Percentiles rank a stretch among this genome's conserved stretches.
phyloP scores from a whole-genome alignment of 2,113 vertebrate genomes.

The Hoplias malabaricus region DNA sequence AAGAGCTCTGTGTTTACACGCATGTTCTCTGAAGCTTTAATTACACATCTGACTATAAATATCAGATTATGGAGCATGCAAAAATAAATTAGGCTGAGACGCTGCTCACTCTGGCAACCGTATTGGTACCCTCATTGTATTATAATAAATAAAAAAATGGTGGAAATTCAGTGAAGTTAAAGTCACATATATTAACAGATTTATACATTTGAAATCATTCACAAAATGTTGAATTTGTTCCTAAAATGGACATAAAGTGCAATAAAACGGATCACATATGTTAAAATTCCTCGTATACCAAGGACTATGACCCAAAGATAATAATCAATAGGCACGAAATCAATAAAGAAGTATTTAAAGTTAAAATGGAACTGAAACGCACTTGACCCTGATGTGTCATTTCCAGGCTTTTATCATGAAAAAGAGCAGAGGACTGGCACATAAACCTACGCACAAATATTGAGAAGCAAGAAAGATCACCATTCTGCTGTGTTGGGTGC shows the following conservation, averaged over 20 bases:
- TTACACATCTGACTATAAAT: conserved; percentile 65
- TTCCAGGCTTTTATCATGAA: conserved; percentile 44
- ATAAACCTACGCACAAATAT: conserved; percentile 24
- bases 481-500: neutral
- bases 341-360: conserved; percentile 16
- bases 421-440: conserved; percentile 47
- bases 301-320: neutral
- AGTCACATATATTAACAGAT: conserved; percentile 4
- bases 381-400: conserved; percentile 41
- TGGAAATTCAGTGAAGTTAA: conserved; percentile 9
- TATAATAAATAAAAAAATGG: conserved; percentile 41
- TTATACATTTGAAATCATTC: neutral
- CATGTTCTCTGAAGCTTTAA: conserved; percentile 56
- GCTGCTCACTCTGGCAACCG: conserved; percentile 33
- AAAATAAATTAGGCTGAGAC: conserved; percentile 54
- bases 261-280: conserved; percentile 13
- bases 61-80: conserved; percentile 74
- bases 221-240: conserved; percentile 28
- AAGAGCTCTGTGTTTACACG: conserved; percentile 51
- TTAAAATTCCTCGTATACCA: conserved; percentile 21
- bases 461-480: conserved; percentile 12
- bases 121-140: conserved; percentile 38
- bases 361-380: conserved; percentile 39
- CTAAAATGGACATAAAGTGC: conserved; percentile 39
- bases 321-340: conserved; percentile 22